Evolutionary conservation across 2,113 vertebrate genomes (phyloP), one percentile per base, ranked within the genome.

Genomic region (Cygnus atratus): DNA sequence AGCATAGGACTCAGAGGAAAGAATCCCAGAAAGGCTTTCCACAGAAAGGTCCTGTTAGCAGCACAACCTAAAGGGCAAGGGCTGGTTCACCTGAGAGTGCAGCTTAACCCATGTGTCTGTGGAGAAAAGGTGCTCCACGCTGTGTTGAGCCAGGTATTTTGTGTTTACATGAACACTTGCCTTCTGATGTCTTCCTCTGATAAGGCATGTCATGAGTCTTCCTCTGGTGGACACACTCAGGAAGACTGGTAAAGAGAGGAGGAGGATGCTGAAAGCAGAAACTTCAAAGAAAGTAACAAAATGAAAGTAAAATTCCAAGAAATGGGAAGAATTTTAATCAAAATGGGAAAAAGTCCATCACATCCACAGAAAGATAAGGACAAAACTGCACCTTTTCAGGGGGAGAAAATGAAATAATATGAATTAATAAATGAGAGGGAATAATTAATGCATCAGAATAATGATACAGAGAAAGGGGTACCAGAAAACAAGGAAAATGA

Each of bases 41-140:
- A 7, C 15, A 29, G 37, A 37, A 37, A 52, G 4, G 21, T 29
- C 18, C 55, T 10, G 41, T 10, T 11, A 44, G 35, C 35, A 41
- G 48, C 24, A 78, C 33, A 77, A 39, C 31, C 67, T n/a, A 17
- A 5, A 44, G n/a, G 35, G 20, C 21, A 75, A 22, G 6, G 22
- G 19, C 1, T 24, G 12, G 21, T 31, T 80, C 48, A 58, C 13
- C 17, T 0, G 2, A 22, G 20, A 71, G 21, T 11, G 26, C 29
- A 54, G 20, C 22, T 63, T 43, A 46, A 44, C 33, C 26, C 11
- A 3, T 3, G 7, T 50, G 11, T 62, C 26, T 31, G 26, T 18
- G 39, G 50, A 58, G 33, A 22, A 57, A 26, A 50, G 33, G 26
- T 24, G 13, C 29, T 67, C 13, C 65, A 46, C 2, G 6, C 21